These are phyloP conservation scores for Antennarius striatus DNA, from an alignment of 2,113 vertebrate species.

Conservation along the genomic window DNA sequence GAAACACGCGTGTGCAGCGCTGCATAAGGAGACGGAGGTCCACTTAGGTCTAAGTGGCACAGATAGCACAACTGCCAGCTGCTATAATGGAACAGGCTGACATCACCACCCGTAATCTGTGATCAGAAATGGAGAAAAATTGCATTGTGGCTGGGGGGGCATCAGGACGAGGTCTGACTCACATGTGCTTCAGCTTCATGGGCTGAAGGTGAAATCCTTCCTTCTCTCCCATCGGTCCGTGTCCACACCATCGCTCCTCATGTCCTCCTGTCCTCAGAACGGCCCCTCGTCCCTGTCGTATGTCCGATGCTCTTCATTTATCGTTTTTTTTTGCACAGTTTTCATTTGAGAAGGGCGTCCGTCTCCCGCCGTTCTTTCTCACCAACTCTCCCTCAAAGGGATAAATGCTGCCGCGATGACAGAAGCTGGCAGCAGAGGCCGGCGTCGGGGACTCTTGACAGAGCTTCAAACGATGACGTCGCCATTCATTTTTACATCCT, in stretches of 20 bases:
- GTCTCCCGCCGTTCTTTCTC: conserved; percentile 1
- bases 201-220: conserved; percentile 27
- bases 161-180: conserved; percentile 22
- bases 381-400: conserved; percentile 16
- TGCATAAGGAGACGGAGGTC: conserved; percentile 43
- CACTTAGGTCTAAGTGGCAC: conserved; percentile 68
- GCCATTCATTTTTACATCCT: neutral
- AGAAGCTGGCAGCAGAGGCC: conserved; percentile 25
- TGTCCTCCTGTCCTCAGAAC: conserved; percentile 12
- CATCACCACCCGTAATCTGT: conserved; percentile 57
- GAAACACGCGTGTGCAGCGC: conserved; percentile 70
- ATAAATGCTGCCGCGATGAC: conserved; percentile 17
- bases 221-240: conserved; percentile 22
- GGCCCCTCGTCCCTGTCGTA: no score
- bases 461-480: neutral
- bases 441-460: conserved; percentile 5
- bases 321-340: conserved; percentile 34
- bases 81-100: conserved; percentile 59
- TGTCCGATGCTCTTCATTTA: conserved; percentile 33
- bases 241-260: conserved; percentile 26
- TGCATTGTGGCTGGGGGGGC: conserved; percentile 37
- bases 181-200: conserved; percentile 24
- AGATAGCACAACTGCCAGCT: conserved; percentile 65
- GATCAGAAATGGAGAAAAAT: conserved; percentile 66
- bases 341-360: conserved; percentile 12